These are phyloP conservation scores for Aplidium turbinatum DNA, from an alignment of 23 tunicate species.

Conservation along the genomic window DNA sequence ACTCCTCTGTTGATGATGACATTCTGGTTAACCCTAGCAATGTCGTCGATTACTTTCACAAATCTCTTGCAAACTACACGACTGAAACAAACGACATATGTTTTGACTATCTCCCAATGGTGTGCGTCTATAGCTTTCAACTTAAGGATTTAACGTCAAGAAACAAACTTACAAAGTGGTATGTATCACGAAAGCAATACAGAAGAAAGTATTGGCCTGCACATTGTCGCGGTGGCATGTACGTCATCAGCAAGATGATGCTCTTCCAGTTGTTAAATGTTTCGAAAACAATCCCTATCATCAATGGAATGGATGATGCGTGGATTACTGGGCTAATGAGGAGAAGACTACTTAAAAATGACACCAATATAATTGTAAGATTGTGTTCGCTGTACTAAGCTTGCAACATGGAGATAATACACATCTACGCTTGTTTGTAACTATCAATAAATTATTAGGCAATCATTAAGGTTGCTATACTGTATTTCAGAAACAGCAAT, in stretches of 20 bases:
- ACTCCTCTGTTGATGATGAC: conserved; percentile 49
- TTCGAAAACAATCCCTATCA: conserved; percentile 1
- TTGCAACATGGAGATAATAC: no score
- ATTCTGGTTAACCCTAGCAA: background rate
- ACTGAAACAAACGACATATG: background rate
- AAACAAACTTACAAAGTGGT: conserved; percentile 39
- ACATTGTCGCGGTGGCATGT: conserved; percentile 51
- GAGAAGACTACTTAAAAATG: background rate
- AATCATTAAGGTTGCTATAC: no score
- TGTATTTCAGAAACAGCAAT: no score
- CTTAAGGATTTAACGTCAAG: conserved; percentile 39
- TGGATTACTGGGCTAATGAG: conserved; percentile 65
- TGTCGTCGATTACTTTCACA: conserved; percentile 1
- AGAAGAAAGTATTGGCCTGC: conserved; percentile 41
- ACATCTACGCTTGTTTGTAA: no score
- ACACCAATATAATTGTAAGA: conserved; percentile 33
- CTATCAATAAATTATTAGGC: no score
- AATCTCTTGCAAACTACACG: background rate
- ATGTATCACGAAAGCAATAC: conserved; percentile 21
- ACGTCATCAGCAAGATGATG: conserved; percentile 11
- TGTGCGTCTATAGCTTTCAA: conserved; percentile 57
- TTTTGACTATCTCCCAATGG: conserved; percentile 26
- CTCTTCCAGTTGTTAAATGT: conserved; percentile 21
- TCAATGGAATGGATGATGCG: conserved; percentile 48
- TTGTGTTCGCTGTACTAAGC: no score